Percentiles rank a stretch among this genome's conserved stretches.
These are phyloP conservation scores for Myotis pilosus DNA, from an alignment of 2,797 vertebrate genomes.

Conservation along the genomic window DNA sequence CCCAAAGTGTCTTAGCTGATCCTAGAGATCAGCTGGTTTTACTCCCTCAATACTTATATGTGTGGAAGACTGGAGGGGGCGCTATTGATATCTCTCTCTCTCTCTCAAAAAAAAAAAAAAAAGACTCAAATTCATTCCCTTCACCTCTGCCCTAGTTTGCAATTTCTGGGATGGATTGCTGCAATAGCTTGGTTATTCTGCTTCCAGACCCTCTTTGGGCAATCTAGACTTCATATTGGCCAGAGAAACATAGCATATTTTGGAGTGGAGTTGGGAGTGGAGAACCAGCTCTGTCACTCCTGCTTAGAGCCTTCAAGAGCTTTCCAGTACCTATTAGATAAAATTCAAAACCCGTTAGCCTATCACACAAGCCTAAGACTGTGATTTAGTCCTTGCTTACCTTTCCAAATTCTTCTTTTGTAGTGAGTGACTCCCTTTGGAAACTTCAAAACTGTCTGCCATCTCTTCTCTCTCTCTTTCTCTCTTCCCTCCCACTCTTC, in stretches of 20 bases:
- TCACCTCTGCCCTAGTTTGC: slow-evolving; percentile 41
- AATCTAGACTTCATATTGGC: neutral
- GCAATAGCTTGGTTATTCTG: slow-evolving; percentile 7
- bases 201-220: neutral
- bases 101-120: too few relatives aligned
- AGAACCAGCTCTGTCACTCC: neutral
- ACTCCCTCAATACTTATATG: neutral
- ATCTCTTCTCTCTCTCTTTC: neutral
- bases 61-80: neutral
- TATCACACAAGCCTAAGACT: slow-evolving; percentile 28
- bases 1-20: neutral
- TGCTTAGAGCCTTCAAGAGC: neutral
- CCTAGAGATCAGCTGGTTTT: slow-evolving; percentile 10
- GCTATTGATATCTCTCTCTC: neutral
- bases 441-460: neutral
- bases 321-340: neutral
- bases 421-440: neutral
- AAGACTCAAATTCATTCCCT: neutral
- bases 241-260: slow-evolving; percentile 27
- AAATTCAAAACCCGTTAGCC: slow-evolving; percentile 14
- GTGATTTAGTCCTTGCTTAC: neutral
- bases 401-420: slow-evolving; percentile 37
- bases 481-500: neutral
- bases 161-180: neutral
- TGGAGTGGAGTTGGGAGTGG: neutral